Base-by-base conservation (phyloP, 2,113 vertebrate genomes). In the Fulica atra region DNA sequence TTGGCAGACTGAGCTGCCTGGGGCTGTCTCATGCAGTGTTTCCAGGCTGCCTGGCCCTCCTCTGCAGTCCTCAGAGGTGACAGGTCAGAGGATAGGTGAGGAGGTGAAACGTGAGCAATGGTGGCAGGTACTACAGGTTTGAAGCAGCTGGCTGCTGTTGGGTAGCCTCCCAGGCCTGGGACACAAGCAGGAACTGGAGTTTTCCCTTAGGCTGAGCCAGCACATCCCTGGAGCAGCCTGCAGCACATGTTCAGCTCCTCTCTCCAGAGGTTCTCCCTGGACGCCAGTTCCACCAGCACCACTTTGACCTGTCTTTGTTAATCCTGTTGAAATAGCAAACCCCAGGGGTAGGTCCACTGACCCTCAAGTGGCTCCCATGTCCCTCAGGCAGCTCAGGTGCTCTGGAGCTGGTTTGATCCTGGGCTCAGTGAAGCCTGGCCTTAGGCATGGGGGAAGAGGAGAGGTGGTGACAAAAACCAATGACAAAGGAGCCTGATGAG, bases 331-430 rank as follows among this genome's bases (percentile, higher is more conserved):
- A 56, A 53, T 18, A 35, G 53, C 35, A 57, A 44, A 26, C 11
- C 16, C 2, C n/a, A 19, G 21, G 1, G 6, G 54, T 20, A 9
- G 2, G 0, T 6, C 1, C 7, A 10, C 60, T 35, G 48, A 50
- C 24, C 35, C 46, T 71, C 24, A 2, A 1, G 5, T 24, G 36
- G 13, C 31, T 50, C 50, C 40, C 14, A 42, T 40, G 40, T 40
- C 40, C 40, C 46, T 70, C 24, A 2, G 1, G 5, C 29, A 42
- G 14, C 33, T 51, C 50, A 1, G 17, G 0, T 33, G 36, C 36
- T 36, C 50, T 0, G 0, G 33, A 18, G 10, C 1, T 65, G 42
- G 16, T 6, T 56, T 61, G 29, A 15, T 10, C 12, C 16, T 11
- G 29, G 68, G 36, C 53, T 8, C 48, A 9, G 38, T 21, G 35